Evolutionary conservation across 2,797 vertebrate species (phyloP), one percentile per base, ranked within the genome.

Genomic region (Melanotaenia boesemani): DNA sequence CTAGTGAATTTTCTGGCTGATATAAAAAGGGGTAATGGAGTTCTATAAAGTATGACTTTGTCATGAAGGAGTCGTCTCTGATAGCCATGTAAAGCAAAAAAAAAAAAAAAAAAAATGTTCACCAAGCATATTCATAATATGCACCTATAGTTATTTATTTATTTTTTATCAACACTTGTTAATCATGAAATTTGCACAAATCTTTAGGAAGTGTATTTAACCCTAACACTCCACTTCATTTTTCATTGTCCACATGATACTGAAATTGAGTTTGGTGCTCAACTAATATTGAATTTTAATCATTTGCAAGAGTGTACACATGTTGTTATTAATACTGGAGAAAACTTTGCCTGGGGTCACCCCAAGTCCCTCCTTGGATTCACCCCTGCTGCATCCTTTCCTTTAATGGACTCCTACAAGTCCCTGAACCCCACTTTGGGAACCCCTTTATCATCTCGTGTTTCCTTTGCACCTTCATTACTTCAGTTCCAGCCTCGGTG

Each of bases 341-440:
- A 10, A 11, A 54, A 44, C 48, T 26, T 0, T 6, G 26, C 0
- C 22, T 50, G 24, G 36, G 48, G 44, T 10, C 58, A 15, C 28
- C 61, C 13, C 24, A 30, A 24, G 13, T 7, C 34, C 28, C 30
- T 32, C 34, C 24, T 54, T 70, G n/a, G 67, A 61, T 41, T 50
- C 46, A 41, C 58, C 52, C 74, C 68, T 86, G 61, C 48, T 41
- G 18, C 8, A 63, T 44, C 1, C 1, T 11, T 11, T 7, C 28
- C 6, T 15, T 26, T 2, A n/a, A 63, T n/a, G 76, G 56, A 59
- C 77, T 0, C 63, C 24, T 2, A 13, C 32, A 67, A 67, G 84
- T 62, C 76, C 81, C 55, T 50, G 73, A 57, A 36, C 82, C 86
- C 16, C 39, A 24, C 55, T 8, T 85, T 86, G 85, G 78, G 70